phyloP scores from a whole-genome alignment of 1,140 invertebrate genomes.

The Nasonia vitripennis region DNA sequence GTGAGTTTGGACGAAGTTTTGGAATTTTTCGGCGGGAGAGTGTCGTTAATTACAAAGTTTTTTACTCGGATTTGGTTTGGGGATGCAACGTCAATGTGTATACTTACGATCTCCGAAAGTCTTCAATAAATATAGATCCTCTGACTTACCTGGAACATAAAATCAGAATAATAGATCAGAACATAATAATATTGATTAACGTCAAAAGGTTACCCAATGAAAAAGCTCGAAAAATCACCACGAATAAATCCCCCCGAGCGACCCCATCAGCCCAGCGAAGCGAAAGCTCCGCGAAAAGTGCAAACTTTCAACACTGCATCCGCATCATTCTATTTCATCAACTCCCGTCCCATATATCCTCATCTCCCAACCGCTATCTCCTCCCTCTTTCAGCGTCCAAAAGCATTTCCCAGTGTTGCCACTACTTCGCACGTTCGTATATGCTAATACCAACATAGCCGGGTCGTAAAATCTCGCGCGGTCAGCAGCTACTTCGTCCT shows the following conservation, averaged over 20 bases:
- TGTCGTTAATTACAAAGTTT: too few relatives aligned
- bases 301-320: not conserved
- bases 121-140: too few relatives aligned
- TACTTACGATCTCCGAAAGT: too few relatives aligned
- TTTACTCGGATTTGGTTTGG: too few relatives aligned
- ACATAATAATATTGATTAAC: too few relatives aligned
- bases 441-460: not conserved
- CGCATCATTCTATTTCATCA: constrained; percentile 4
- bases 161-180: too few relatives aligned
- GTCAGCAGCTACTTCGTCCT: not conserved
- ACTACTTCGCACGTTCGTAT: not conserved
- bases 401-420: not conserved
- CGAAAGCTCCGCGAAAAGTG: not conserved
- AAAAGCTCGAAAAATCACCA: not conserved
- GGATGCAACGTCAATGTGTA: too few relatives aligned
- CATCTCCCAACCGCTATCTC: not conserved
- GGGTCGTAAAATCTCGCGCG: not conserved
- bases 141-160: too few relatives aligned
- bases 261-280: not conserved
- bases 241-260: not conserved
- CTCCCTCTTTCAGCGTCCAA: not conserved
- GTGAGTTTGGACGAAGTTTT: too few relatives aligned
- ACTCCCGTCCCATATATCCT: not conserved
- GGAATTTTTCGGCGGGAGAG: too few relatives aligned
- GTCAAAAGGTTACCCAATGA: not conserved